Evolutionary conservation across 2,113 vertebrate species (phyloP), one percentile per base, ranked within the genome.

Genomic region (Hypanus sabinus): DNA sequence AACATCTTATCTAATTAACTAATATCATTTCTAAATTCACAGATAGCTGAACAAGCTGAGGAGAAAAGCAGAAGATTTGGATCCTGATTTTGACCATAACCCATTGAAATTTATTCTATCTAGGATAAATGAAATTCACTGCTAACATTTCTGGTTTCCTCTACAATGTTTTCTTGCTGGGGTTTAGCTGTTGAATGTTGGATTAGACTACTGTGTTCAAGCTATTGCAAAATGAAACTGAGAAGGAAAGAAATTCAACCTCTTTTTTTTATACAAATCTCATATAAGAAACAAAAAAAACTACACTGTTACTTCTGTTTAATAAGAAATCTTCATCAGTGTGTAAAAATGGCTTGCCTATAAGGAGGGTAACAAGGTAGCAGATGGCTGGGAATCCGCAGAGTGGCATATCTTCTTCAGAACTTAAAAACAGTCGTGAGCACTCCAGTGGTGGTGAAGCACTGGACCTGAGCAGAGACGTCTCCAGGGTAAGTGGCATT

Each of bases 91-190:
- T 57, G 60, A n/a, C 27, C 85, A 65, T 33, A 88, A 88, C n/a
- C 83, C 60, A 88, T 88, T 57, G 57, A 33, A 88, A 88, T 88
- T n/a, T 65, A 88, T 88, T 65, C 85, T 65, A 62, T 33, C 33
- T n/a, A 3, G 5, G 62, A 88, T 88, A 88, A 88, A 88, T 85
- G 46, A 30, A 85, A 85, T 85, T 57, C 46, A 55, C 9, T 27
- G 55, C 10, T 8, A 57, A 46, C 79, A 57, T 60, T 46, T 24
- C 81, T 85, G 3, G 22, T 60, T 85, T 22, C 81, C 22, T 85
- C 24, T 60, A 11, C 24, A 27, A 22, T 57, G 24, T 46, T 85
- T 57, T 10, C 24, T 57, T 85, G 2, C 20, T 27, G 22, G 27
- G 24, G 3, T 85, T 24, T 55, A 83, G 11, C 76, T 33, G 76